phyloP scores from a whole-genome alignment of 2,797 vertebrate species.

The Sebastiscus albofasciatus region DNA sequence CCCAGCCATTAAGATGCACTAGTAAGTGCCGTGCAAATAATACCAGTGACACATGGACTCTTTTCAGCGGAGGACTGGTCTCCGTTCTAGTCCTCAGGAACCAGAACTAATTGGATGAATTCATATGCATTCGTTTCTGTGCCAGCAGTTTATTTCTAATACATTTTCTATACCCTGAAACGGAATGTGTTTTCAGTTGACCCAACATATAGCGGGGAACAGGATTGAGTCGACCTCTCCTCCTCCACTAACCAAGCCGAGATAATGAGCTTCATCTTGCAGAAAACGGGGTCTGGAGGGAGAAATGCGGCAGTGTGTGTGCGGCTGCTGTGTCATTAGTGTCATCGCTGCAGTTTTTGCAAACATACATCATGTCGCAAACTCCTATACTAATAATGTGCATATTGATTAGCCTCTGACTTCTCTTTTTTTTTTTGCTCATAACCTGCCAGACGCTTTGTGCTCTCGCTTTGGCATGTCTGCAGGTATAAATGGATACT shows the following conservation, averaged over 20 bases:
- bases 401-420: conserved; percentile 40
- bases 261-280: conserved; percentile 52
- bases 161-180: conserved; percentile 15
- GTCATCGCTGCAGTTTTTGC: conserved; percentile 22
- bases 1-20: neutral
- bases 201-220: conserved; percentile 4
- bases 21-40: neutral
- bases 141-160: neutral
- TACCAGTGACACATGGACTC: neutral
- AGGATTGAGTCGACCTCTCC: conserved; percentile 38
- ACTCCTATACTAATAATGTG: conserved; percentile 24
- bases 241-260: neutral
- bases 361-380: conserved; percentile 25
- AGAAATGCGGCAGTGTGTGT: neutral
- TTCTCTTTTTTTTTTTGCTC: neutral
- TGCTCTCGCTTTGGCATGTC: conserved; percentile 2
- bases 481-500: conserved; percentile 48
- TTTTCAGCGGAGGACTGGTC: neutral
- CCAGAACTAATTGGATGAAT: conserved; percentile 18
- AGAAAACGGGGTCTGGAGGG: conserved; percentile 13
- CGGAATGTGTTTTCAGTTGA: conserved; percentile 32
- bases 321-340: conserved; percentile 12
- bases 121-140: conserved; percentile 3
- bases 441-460: conserved; percentile 9
- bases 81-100: neutral